These are phyloP conservation scores for Mycalesis mineus DNA, from an alignment of 2,888 invertebrate genomes.

Conservation along the genomic window DNA sequence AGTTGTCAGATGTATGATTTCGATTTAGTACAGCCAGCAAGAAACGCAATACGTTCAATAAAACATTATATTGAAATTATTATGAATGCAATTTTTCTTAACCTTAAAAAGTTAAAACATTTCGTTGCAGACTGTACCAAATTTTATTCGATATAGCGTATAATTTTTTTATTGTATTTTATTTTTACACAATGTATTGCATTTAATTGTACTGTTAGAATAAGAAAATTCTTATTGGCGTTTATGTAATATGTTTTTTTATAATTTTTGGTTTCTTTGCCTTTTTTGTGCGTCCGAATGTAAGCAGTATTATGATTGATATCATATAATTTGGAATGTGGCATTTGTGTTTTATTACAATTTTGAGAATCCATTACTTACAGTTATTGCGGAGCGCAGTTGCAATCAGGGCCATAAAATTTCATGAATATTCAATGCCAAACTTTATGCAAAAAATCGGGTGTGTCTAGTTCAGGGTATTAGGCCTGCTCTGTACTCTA, in stretches of 20 bases:
- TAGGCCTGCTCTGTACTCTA: no score
- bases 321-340: not conserved
- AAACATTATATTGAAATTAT: not conserved
- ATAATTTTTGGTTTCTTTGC: not conserved
- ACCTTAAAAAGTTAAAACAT: not conserved
- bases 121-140: not conserved
- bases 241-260: not conserved
- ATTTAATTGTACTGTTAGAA: not conserved
- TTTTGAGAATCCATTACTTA: not conserved
- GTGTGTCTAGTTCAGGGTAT: no score
- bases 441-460: no score
- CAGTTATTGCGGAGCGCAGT: not conserved
- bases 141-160: not conserved
- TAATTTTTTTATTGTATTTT: not conserved
- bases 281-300: conserved; percentile 12
- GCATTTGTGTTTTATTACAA: not conserved
- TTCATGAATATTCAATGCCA: not conserved
- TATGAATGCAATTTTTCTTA: not conserved
- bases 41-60: not conserved
- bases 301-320: not conserved
- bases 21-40: conserved; percentile 1
- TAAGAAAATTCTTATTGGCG: not conserved
- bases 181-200: not conserved
- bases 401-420: not conserved
- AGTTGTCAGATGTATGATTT: not conserved